phyloP scores from a whole-genome alignment of 2,113 vertebrate genomes.

The Chaetops frenatus region DNA sequence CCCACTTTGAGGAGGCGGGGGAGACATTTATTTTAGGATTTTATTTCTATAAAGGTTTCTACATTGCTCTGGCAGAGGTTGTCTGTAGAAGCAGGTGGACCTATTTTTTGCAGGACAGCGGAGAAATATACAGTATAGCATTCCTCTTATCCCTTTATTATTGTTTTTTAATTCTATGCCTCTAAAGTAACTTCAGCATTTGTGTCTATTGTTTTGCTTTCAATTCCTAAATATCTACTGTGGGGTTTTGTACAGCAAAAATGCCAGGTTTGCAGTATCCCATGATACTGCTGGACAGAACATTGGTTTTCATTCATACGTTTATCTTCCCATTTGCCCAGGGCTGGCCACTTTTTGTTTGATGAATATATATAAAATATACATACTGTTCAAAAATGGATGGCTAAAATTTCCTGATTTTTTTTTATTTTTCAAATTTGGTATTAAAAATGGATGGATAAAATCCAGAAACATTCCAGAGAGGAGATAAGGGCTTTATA shows the following conservation, averaged over 20 bases:
- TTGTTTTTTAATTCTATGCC: background rate
- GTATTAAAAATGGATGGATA: background rate
- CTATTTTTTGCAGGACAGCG: background rate
- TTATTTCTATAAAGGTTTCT: background rate
- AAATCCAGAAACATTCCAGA: constrained; percentile 6
- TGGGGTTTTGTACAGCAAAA: background rate
- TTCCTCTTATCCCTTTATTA: background rate
- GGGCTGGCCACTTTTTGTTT: background rate
- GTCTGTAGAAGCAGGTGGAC: background rate
- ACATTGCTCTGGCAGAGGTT: background rate
- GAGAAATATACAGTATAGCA: background rate
- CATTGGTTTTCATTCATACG: background rate
- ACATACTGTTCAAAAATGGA: background rate
- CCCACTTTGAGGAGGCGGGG: accelerated
- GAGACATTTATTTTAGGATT: background rate
- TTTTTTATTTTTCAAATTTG: background rate
- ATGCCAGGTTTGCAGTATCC: background rate
- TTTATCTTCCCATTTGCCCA: background rate
- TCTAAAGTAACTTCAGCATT: background rate
- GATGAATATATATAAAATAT: background rate
- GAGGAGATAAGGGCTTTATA: background rate
- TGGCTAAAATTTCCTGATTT: background rate
- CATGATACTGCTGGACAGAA: background rate
- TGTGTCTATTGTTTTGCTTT: background rate
- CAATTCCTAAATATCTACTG: background rate